Base-by-base conservation (phyloP, 2,113 vertebrate genomes). In the Nansenia antarctica region DNA sequence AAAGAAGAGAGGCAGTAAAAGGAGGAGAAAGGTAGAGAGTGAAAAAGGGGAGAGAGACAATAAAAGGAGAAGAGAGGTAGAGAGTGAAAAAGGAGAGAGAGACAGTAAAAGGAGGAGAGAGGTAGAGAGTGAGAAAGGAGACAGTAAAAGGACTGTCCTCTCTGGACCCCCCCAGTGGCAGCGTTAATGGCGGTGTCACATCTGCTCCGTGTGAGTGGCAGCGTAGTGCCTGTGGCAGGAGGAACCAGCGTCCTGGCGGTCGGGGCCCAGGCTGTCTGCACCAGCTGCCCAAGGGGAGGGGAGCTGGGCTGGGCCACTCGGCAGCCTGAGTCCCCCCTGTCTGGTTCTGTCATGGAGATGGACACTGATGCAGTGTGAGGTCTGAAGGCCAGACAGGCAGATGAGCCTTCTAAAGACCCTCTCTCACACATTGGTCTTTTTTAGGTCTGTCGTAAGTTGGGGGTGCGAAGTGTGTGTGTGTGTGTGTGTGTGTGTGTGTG, bases 361-460 rank as follows among this genome's bases (percentile, higher is more conserved):
- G 89, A 90, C 74, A 79, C 78, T 83, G 84, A 89, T 71, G 81
- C 31, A 72, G 54, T 64, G 37, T 80, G 80, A 86, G 76, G 83
- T 81, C 82, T 74, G 78, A 86, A 5, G 81, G 83, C 80, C 78
- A 62, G 78, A 77, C n/a, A n/a, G 82, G 76, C 81, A 86, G 76
- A 87, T 77, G 86, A 86, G 85, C 82, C 86, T 82, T 82, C 83
- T 79, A 82, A 90, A 88, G 83, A 87, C 82, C 86, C 9, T 24
- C 54, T 57, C 26, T 29, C 4, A 30, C 26, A 29, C 22, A 3
- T 29, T 29, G 54, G 26, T 12, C 12, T 58, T 58, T 58, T 58
- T 30, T 55, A 62, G 78, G 70, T 79, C 79, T 1, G 64, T 78
- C 64, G 71, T 63, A 35, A 73, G 65, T 65, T 87, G 85, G 77